These are phyloP conservation scores for Marronus borbonicus DNA, from an alignment of 2,888 invertebrate species.

Conservation along the genomic window DNA sequence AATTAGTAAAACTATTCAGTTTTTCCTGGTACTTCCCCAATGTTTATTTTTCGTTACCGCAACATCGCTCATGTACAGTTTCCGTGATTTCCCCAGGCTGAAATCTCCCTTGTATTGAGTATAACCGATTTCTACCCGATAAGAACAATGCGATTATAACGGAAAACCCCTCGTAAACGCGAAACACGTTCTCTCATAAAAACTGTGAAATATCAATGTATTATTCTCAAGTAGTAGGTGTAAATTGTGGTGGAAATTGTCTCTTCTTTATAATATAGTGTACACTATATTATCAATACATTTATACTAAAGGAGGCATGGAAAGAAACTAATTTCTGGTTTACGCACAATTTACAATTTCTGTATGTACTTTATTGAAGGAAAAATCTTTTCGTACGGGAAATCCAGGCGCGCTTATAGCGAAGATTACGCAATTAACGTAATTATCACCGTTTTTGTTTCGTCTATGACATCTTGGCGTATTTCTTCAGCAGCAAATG, in stretches of 20 bases:
- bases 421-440: constrained; percentile 32
- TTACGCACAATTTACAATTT: too few relatives aligned
- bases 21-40: constrained; percentile 8
- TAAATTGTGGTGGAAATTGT: background rate
- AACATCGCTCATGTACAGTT: constrained; percentile 35
- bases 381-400: constrained; percentile 21
- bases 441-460: constrained; percentile 39
- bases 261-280: too few relatives aligned
- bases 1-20: constrained; percentile 28
- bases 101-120: constrained; percentile 33
- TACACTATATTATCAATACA: too few relatives aligned
- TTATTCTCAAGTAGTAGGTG: constrained; percentile 26
- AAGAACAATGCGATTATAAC: constrained; percentile 43
- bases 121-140: constrained; percentile 37
- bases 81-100: constrained; percentile 42
- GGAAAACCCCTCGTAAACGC: constrained; percentile 28
- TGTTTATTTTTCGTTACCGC: constrained; percentile 32
- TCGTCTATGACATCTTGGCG: constrained; percentile 25
- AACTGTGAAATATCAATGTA: constrained; percentile 40
- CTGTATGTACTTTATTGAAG: constrained; percentile 18
- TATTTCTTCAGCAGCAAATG: constrained; percentile 4
- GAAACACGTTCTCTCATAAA: constrained; percentile 32
- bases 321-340: too few relatives aligned
- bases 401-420: constrained; percentile 16
- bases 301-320: too few relatives aligned